Evolutionary conservation across 1,140 invertebrate species (phyloP).

Genomic region (Euborellia annulipes): DNA sequence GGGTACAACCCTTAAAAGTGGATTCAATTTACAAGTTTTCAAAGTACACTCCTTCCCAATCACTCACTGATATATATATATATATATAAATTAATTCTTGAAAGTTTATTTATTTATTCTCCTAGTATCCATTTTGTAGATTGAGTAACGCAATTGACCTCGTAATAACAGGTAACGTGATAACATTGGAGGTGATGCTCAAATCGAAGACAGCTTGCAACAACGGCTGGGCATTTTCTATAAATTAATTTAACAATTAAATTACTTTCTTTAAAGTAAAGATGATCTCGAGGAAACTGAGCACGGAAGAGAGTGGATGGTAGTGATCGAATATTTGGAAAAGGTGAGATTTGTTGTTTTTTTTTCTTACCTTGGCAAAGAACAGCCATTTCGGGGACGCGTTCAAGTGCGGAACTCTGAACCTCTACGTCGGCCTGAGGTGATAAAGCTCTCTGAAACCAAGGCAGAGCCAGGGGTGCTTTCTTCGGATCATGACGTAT

Average conservation of each 20-base stretch:
- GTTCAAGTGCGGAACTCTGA: slow-evolving; percentile 58
- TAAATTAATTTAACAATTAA: neutral
- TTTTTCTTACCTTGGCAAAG: slow-evolving; percentile 51
- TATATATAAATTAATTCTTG: too few species aligned
- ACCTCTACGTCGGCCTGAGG: slow-evolving; percentile 59
- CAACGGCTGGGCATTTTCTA: slow-evolving; percentile 60
- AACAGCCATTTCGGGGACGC: slow-evolving; percentile 63
- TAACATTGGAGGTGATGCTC: slow-evolving; percentile 60
- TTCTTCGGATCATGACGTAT: slow-evolving; percentile 46
- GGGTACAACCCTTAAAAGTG: too few species aligned
- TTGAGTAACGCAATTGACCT: slow-evolving; percentile 67
- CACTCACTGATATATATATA: too few species aligned
- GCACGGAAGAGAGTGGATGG: slow-evolving; percentile 14
- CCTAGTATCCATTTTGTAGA: slow-evolving; percentile 64
- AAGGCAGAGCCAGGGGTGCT: slow-evolving; percentile 41
- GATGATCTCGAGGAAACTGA: too few species aligned
- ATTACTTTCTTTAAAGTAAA: too few species aligned
- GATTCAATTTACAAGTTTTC: too few species aligned
- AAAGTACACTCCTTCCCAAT: too few species aligned
- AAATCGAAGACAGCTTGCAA: slow-evolving; percentile 67
- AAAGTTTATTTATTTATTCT: too few species aligned
- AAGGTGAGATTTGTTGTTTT: slow-evolving; percentile 3
- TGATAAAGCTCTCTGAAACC: slow-evolving; percentile 58
- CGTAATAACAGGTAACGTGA: slow-evolving; percentile 56
- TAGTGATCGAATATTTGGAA: slow-evolving; percentile 5